phyloP scores from a whole-genome alignment of 2,113 vertebrate genomes.

The Aphyosemion australe region DNA sequence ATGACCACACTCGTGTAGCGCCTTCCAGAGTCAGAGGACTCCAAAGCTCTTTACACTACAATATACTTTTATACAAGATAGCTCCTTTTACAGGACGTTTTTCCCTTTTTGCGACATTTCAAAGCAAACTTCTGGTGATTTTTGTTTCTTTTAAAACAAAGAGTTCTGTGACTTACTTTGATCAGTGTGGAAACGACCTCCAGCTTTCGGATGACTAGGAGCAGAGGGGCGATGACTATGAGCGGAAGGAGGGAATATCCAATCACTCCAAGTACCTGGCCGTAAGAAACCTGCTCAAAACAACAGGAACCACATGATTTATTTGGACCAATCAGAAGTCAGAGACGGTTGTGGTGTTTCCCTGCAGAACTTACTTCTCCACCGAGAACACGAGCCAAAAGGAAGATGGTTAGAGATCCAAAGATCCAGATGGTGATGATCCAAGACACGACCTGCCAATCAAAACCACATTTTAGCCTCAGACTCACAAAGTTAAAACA shows the following conservation, averaged over 20 bases:
- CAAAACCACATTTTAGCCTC: not conserved
- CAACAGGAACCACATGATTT: constrained; percentile 5
- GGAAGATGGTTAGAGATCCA: constrained; percentile 95
- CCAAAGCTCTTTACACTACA: too few species aligned
- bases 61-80: too few species aligned
- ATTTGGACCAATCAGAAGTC: not conserved
- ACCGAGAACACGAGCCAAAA: constrained; percentile 96
- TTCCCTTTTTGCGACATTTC: too few species aligned
- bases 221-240: constrained; percentile 93
- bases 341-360: not conserved
- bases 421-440: constrained; percentile 99
- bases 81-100: too few species aligned
- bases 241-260: constrained; percentile 98
- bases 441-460: constrained; percentile 93
- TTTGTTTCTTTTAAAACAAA: not conserved
- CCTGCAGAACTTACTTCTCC: constrained; percentile 86
- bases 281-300: constrained; percentile 89
- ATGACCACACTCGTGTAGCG: too few species aligned
- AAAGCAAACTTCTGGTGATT: too few species aligned
- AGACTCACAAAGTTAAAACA: too few species aligned
- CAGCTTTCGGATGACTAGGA: constrained; percentile 91
- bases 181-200: constrained; percentile 92
- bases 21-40: too few species aligned
- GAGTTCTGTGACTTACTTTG: constrained; percentile 85
- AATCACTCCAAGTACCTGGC: constrained; percentile 97